Evolutionary conservation across 2,797 vertebrate species (phyloP), one percentile per base, ranked within the genome.

Genomic region (Miichthys miiuy): DNA sequence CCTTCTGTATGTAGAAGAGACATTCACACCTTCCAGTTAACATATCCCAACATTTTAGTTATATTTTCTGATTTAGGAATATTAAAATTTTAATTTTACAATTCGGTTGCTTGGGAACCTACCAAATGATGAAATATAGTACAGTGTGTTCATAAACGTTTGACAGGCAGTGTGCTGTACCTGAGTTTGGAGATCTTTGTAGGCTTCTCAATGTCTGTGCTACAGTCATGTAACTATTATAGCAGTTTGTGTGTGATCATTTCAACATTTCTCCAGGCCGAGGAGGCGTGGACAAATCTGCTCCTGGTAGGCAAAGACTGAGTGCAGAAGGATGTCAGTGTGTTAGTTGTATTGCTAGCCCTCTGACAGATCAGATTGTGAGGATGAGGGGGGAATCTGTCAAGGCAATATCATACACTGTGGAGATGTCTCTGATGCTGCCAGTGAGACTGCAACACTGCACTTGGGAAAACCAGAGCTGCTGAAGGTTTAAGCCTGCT

Each of bases 321-420:
- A 77, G 46, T 62, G 54, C 62, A 66, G 70, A 79, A 85, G 72
- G 85, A 83, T 83, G 78, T 77, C 69, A 60, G 65, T 48, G 52
- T 76, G 68, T 74, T 61, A 60, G 77, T 27, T 55, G 70, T 70
- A 79, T 82, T 89, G 73, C 67, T 71, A 78, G 57, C 34, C 79
- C 68, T 77, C 76, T 87, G 78, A 87, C 80, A 80, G 76, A 81
- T 83, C 68, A 72, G 79, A 64, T 80, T 70, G 72, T 61, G 70
- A 55, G 61, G 57, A 56, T 54, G 54, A 65, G 67, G 46, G 50
- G 44, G 7, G 54, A 27, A 65, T 79, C 77, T 74, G 81, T 84
- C 81, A 80, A 41, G 75, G 58, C 61, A 72, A 63, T 50, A 76
- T 65, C 23, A 67, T 79, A 51, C 72, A 66, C 65, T 42, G 77